phyloP scores from a whole-genome alignment of 92 coral and sea anemone genomes.

The Metridium senile region DNA sequence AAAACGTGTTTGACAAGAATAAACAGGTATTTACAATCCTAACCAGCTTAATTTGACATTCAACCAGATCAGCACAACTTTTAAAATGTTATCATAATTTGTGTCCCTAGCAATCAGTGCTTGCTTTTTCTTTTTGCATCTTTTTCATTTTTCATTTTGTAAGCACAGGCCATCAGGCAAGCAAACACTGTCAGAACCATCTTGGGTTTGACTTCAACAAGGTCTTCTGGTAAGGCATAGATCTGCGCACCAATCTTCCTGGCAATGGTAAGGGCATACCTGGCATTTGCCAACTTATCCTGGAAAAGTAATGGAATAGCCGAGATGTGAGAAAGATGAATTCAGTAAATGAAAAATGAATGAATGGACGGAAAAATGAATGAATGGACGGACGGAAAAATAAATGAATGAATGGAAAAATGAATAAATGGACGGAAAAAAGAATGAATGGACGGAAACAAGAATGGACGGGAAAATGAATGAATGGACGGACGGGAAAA shows the following conservation, averaged over 20 bases:
- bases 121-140: slow-evolving; percentile 18
- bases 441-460: neutral
- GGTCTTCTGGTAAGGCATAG: slow-evolving; percentile 93
- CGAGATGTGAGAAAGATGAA: too few relatives aligned
- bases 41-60: neutral
- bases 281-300: slow-evolving; percentile 91
- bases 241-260: slow-evolving; percentile 93
- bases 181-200: slow-evolving; percentile 96
- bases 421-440: neutral
- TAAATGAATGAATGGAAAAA: neutral
- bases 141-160: slow-evolving; percentile 7
- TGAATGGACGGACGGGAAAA: neutral
- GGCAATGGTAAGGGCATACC: slow-evolving; percentile 86
- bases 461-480: neutral
- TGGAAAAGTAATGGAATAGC: slow-evolving; percentile 18
- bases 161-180: slow-evolving; percentile 74
- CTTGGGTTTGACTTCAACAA: slow-evolving; percentile 93
- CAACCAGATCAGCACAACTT: neutral
- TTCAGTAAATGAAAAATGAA: neutral
- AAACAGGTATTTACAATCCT: too few relatives aligned
- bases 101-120: neutral
- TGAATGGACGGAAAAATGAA: neutral
- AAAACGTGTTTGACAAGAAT: neutral
- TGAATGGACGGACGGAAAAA: neutral
- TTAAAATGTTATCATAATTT: neutral